Percentiles rank a stretch among this genome's conserved stretches.
Evolutionary conservation across 37 sponge, comb jelly and placozoan genomes (phyloP).

Genomic region (Geodia barretti): DNA sequence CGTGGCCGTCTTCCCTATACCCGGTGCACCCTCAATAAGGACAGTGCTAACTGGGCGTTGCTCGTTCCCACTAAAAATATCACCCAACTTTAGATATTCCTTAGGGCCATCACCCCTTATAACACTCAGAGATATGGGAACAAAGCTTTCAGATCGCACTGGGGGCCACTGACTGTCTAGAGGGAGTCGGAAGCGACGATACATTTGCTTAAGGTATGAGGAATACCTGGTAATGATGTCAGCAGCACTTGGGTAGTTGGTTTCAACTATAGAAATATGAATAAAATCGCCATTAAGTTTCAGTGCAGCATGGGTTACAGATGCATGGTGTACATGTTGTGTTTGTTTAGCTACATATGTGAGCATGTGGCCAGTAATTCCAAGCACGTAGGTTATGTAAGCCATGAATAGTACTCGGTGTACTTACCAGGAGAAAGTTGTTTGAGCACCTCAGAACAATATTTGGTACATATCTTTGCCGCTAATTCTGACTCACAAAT

Average conservation of each 20-base stretch:
- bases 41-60: neutral
- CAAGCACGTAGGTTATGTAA: too few species aligned
- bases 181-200: neutral
- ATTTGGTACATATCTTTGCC: neutral
- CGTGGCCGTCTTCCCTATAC: constrained; percentile 2
- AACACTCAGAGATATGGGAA: neutral
- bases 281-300: too few species aligned
- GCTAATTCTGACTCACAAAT: neutral
- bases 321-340: too few species aligned
- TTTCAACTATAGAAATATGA: too few species aligned
- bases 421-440: too few species aligned
- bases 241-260: too few species aligned
- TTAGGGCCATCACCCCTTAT: neutral
- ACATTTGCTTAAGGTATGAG: neutral
- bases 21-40: neutral
- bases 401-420: too few species aligned
- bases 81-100: neutral
- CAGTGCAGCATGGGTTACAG: too few species aligned
- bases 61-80: neutral
- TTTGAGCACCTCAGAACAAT: too few species aligned
- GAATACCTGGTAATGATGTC: neutral
- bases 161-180: constrained; percentile 10
- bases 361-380: too few species aligned
- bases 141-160: neutral
- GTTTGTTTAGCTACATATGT: too few species aligned